Conservation (phyloP, 2,113 vertebrate species). For the Neolamprologus falcicula region DNA sequence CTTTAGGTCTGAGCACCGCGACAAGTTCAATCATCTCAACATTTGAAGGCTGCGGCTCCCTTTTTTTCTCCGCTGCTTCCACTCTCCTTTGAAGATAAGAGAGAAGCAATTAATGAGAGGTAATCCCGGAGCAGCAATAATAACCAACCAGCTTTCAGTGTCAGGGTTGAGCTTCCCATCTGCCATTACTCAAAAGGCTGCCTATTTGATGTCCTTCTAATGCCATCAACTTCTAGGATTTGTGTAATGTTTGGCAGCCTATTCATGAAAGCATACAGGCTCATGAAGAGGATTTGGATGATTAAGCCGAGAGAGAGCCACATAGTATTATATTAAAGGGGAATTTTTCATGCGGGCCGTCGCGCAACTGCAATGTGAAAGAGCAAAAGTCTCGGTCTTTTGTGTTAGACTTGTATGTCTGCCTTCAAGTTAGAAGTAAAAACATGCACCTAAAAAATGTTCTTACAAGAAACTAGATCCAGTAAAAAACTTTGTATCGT, state of each 20-base stretch:
- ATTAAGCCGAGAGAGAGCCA: background rate
- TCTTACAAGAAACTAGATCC: background rate
- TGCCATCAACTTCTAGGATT: background rate
- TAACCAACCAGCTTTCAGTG: background rate
- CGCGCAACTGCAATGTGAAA: background rate
- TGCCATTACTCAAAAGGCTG: background rate
- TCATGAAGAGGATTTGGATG: background rate
- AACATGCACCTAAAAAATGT: background rate
- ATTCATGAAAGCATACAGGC: background rate
- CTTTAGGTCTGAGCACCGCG: background rate
- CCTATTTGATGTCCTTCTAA: slow-evolving; percentile 2
- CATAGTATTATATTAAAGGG: background rate
- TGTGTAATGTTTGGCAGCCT: background rate
- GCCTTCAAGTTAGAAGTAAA: background rate
- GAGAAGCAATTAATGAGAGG: slow-evolving; percentile 34
- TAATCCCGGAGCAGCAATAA: slow-evolving; percentile 15
- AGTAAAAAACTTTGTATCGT: background rate
- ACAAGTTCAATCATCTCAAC: background rate
- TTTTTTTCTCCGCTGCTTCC: background rate
- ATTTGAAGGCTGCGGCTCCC: background rate
- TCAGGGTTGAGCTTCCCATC: background rate
- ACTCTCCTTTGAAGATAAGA: slow-evolving; percentile 35
- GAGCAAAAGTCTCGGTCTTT: background rate
- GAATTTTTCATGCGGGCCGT: background rate
- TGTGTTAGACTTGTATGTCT: background rate